A percentile compares a stretch with the other conserved stretches of the same genome.
Evolutionary conservation across 2,113 vertebrate species (phyloP).

Genomic region (Pseudopipra pipra): DNA sequence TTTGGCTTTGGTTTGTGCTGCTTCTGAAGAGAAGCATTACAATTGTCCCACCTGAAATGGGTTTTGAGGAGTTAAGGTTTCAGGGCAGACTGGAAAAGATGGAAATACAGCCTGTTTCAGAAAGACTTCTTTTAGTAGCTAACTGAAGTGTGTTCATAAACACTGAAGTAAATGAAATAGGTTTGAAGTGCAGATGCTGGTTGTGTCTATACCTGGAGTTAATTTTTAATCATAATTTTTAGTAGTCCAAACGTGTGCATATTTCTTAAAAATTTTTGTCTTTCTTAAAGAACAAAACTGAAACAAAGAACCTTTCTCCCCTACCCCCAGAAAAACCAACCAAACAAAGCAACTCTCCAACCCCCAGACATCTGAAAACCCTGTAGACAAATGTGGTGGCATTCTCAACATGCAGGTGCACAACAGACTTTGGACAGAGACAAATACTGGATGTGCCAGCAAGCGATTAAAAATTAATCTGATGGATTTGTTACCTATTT

Average conservation of each 20-base stretch:
- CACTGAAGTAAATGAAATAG: not conserved
- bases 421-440: not conserved
- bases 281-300: not conserved
- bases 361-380: accelerated
- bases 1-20: not conserved
- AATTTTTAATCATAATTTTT: not conserved
- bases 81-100: not conserved
- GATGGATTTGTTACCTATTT: not conserved
- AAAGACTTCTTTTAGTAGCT: not conserved
- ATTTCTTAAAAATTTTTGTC: not conserved
- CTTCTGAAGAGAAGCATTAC: not conserved
- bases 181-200: not conserved
- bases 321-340: not conserved
- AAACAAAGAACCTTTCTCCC: not conserved
- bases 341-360: accelerated
- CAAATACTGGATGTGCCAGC: not conserved
- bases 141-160: not conserved
- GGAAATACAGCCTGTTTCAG: not conserved
- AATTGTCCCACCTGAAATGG: not conserved
- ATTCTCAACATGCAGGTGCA: not conserved
- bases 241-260: not conserved
- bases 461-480: constrained; percentile 39
- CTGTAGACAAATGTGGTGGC: not conserved
- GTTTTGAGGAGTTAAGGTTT: not conserved
- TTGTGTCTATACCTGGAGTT: not conserved